Base-by-base conservation (phyloP, 2,113 vertebrate species). In the Strix aluco region DNA sequence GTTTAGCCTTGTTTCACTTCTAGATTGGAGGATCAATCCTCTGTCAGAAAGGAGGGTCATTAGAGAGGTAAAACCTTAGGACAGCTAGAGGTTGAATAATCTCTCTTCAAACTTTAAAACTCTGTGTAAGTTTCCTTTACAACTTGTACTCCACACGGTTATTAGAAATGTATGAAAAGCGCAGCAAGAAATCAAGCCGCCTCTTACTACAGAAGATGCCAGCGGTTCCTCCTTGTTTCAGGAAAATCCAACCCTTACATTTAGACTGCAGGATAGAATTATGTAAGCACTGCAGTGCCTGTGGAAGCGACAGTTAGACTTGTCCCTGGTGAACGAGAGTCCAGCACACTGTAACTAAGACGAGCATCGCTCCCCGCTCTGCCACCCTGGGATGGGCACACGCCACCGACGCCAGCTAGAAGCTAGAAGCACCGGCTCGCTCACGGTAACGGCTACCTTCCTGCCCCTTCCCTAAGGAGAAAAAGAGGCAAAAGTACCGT, bases 401-500 rank as follows among this genome's bases (percentile, higher is more conserved):
- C 47, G 6, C 47, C 89, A 40, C 92, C 65, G 83, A 73, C 81
- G 20, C 93, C 84, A 29, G 91, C 86, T 5, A 54, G 94, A 71
- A 92, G 93, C 88, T 46, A 34, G 44, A 79, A 86, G 81, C 90
- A 29, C 82, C 22, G 88, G 81, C 72, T 81, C 77, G 11, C 9
- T 11, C 49, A 2, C 52, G 6, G 65, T 21, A 34, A 13, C 54
- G 54, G 87, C 70, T 26, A 40, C 18, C 84, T 75, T 70, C 75
- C 79, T 78, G 92, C 89, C 81, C 95, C 44, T 65, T 49, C 80
- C 49, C 73, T 83, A 67, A 88, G 92, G 71, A 61, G n/a, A 81
- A 81, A 94, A 96, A 91, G 79, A 96, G 93, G 96, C 95, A 85
- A 94, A 94, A 96, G 98, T 99, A 99, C 99, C 99, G 99, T 99